Conservation (phyloP, 1,140 invertebrate species). For the Reticulitermes speratus region DNA sequence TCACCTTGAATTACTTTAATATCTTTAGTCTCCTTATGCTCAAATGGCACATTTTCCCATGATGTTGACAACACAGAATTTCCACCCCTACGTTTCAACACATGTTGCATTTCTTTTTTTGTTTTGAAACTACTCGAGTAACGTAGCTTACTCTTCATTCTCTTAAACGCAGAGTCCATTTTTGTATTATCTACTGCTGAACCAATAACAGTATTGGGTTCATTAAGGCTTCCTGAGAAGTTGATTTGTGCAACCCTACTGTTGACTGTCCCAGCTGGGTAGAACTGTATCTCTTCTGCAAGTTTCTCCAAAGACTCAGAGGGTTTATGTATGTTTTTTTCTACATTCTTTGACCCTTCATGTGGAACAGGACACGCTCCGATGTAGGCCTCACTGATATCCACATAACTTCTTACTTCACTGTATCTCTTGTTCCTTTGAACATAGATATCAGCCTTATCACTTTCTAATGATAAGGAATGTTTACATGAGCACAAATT, state of each 20-base stretch:
- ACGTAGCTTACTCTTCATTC: conserved; percentile 38
- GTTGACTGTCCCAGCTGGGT: background rate
- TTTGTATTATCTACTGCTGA: background rate
- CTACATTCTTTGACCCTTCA: background rate
- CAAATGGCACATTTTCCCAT: conserved; percentile 7
- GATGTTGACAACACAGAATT: conserved; percentile 26
- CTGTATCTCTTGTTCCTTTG: background rate
- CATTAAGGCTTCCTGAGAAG: background rate
- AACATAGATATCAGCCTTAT: conserved; percentile 18
- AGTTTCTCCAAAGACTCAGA: background rate
- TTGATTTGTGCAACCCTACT: background rate
- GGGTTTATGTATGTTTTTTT: background rate
- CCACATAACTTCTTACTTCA: no score
- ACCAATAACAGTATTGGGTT: background rate
- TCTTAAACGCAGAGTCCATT: conserved; percentile 8
- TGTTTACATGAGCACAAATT: conserved; percentile 22
- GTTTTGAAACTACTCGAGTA: conserved; percentile 47
- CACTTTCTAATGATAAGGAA: conserved; percentile 24
- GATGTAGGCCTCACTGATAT: background rate
- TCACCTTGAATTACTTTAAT: background rate
- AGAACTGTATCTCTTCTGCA: background rate
- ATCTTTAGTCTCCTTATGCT: background rate
- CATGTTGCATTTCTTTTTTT: conserved; percentile 36
- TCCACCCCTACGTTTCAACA: background rate
- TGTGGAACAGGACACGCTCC: background rate